Conservation (phyloP, 2,797 vertebrate species). For the Artibeus lituratus region DNA sequence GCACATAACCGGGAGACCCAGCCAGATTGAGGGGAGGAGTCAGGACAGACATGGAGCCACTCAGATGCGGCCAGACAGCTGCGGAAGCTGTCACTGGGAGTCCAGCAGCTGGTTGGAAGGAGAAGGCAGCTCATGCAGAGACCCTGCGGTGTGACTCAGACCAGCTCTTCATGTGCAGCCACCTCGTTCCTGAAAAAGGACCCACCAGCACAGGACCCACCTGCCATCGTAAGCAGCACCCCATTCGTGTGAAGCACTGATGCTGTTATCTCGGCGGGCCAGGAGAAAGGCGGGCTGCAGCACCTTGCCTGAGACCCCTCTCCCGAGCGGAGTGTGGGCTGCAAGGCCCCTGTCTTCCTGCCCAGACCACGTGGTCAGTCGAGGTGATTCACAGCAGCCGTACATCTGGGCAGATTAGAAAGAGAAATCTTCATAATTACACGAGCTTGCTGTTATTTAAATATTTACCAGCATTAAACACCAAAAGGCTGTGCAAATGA, state of each 20-base stretch:
- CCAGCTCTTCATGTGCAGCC: neutral
- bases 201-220: neutral
- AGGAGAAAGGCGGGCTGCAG: neutral
- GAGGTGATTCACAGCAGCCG: slow-evolving; percentile 53
- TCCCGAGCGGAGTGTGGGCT: rapidly evolving
- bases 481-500: slow-evolving; percentile 82
- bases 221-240: neutral
- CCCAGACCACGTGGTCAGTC: neutral
- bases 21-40: rapidly evolving
- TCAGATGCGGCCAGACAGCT: rapidly evolving
- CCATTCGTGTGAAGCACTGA: neutral
- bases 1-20: rapidly evolving
- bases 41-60: rapidly evolving
- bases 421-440: slow-evolving; percentile 83
- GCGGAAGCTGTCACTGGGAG: rapidly evolving
- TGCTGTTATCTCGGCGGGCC: rapidly evolving
- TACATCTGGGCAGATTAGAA: slow-evolving; percentile 76
- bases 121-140: neutral
- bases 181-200: neutral
- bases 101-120: rapidly evolving
- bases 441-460: slow-evolving; percentile 83
- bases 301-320: neutral
- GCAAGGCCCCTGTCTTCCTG: neutral
- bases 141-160: neutral
- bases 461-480: slow-evolving; percentile 88